Evolutionary conservation across 2,797 vertebrate species (phyloP).

Genomic region (Darevskia mixta): DNA sequence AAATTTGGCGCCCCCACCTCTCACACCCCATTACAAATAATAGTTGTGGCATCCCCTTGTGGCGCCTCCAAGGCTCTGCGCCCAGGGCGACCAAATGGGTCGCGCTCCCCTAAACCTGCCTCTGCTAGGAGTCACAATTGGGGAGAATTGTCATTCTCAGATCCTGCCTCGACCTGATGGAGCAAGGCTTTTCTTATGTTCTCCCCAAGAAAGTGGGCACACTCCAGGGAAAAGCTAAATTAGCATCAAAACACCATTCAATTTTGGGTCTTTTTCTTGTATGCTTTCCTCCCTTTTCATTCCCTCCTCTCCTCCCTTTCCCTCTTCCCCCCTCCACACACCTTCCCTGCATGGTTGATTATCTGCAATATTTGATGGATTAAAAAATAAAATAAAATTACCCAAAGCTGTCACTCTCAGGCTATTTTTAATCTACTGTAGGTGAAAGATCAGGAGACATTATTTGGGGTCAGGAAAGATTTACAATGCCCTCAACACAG

Average conservation of each 20-base stretch:
- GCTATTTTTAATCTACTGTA: conserved; percentile 29
- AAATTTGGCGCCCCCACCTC: too few species aligned
- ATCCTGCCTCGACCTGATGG: too few species aligned
- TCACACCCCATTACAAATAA: too few species aligned
- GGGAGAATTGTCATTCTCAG: too few species aligned
- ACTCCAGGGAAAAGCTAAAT: neutral
- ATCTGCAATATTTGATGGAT: conserved; percentile 9
- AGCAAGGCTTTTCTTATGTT: too few species aligned
- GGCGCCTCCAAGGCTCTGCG: too few species aligned
- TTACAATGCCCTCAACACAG: neutral
- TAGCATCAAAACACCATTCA: neutral
- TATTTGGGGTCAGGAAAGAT: neutral
- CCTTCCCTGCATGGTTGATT: neutral
- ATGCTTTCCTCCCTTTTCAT: neutral
- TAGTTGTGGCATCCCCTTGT: too few species aligned
- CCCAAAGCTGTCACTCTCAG: neutral
- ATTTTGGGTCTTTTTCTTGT: neutral
- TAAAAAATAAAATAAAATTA: neutral
- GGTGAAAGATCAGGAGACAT: neutral
- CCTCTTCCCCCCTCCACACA: neutral
- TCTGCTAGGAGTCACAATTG: too few species aligned
- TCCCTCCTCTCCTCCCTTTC: too few species aligned
- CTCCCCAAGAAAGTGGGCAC: neutral
- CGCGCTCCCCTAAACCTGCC: too few species aligned
- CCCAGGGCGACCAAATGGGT: too few species aligned